phyloP scores from a whole-genome alignment of 2,113 vertebrate genomes.

The Indicator indicator region DNA sequence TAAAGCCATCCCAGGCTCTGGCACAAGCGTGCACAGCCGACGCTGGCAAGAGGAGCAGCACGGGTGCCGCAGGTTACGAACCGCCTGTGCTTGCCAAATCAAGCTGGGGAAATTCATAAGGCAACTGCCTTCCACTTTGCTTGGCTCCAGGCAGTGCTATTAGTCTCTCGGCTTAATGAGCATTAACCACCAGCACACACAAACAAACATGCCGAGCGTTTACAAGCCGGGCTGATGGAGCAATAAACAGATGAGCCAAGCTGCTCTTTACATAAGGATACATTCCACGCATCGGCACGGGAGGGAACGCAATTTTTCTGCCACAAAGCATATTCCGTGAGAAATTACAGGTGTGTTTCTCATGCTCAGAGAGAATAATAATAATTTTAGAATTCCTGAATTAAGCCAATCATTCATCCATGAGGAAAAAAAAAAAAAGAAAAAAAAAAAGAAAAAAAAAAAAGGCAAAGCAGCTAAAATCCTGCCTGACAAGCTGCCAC shows the following conservation, averaged over 20 bases:
- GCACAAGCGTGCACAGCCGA: background rate
- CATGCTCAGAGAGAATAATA: slow-evolving; percentile 14
- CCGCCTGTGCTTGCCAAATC: background rate
- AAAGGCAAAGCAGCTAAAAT: background rate
- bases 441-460: background rate
- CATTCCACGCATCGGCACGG: background rate
- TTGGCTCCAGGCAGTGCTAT: slow-evolving; percentile 23
- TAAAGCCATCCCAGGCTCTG: fast-evolving
- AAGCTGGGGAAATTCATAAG: background rate
- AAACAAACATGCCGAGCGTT: slow-evolving; percentile 13
- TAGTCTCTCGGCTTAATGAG: slow-evolving; percentile 27
- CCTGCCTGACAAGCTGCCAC: slow-evolving; percentile 58
- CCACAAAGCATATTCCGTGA: slow-evolving; percentile 18
- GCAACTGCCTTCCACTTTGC: background rate
- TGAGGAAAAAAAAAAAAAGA: background rate
- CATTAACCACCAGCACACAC: slow-evolving; percentile 8
- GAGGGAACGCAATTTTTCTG: slow-evolving; percentile 11
- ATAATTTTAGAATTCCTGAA: slow-evolving; percentile 56
- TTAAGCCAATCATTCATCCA: slow-evolving; percentile 49
- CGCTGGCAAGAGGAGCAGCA: background rate
- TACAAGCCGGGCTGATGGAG: background rate
- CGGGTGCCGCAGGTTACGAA: background rate
- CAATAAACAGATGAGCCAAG: background rate
- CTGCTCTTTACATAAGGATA: slow-evolving; percentile 19
- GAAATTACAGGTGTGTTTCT: slow-evolving; percentile 64